phyloP scores from a whole-genome alignment of 1,140 invertebrate genomes.

The Probaryconus sp. region DNA sequence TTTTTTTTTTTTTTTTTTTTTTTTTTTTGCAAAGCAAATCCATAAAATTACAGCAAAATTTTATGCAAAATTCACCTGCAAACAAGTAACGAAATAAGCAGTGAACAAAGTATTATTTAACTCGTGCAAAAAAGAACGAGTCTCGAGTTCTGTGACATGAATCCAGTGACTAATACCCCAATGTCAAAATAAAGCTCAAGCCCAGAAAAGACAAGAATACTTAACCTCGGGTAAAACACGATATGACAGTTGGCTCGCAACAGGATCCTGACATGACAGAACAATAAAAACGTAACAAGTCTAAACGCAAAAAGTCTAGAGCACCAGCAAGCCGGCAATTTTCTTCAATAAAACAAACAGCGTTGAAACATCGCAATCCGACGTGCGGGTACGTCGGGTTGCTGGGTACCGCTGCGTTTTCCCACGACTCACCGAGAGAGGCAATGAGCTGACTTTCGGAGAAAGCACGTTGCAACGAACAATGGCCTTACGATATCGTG shows the following conservation, averaged over 20 bases:
- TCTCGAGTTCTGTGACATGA: no score
- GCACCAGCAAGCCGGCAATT: slow-evolving; percentile 18
- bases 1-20: no score
- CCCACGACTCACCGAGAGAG: slow-evolving; percentile 62
- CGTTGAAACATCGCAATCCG: slow-evolving; percentile 11
- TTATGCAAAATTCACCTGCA: no score
- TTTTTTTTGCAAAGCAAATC: no score
- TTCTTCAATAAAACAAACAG: slow-evolving; percentile 36
- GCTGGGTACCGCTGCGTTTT: slow-evolving; percentile 45
- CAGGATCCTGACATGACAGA: slow-evolving; percentile 15
- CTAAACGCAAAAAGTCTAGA: slow-evolving; percentile 20
- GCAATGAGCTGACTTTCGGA: slow-evolving; percentile 55
- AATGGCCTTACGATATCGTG: slow-evolving; percentile 56
- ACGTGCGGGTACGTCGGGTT: slow-evolving; percentile 26
- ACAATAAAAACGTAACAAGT: slow-evolving; percentile 15
- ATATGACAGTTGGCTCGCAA: slow-evolving; percentile 21
- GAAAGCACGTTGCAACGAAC: slow-evolving; percentile 56
- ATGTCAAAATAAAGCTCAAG: background rate
- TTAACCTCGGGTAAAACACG: no score
- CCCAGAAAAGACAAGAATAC: no score
- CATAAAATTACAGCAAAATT: no score
- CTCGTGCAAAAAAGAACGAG: no score
- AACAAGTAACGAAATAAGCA: no score
- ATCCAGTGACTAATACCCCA: background rate
- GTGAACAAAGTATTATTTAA: no score